Conservation (phyloP, 2,888 invertebrate genomes). For the Isotomurus palustris region DNA sequence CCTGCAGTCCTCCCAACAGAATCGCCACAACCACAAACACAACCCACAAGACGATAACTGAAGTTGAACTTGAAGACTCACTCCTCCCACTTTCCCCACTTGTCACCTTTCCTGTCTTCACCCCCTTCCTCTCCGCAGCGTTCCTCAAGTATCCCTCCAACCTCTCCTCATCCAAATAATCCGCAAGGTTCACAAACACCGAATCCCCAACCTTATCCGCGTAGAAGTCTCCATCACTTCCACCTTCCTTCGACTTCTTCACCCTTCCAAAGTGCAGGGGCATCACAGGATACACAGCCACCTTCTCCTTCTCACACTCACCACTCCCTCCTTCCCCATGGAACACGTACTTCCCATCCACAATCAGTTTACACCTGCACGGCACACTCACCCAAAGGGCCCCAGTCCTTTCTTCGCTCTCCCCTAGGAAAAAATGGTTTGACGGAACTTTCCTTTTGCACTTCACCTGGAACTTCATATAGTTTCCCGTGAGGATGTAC, state of each 20-base stretch:
- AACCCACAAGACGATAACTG: conserved; percentile 13
- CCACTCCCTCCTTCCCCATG: conserved; percentile 16
- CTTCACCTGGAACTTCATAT: background rate
- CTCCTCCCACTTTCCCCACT: conserved; percentile 4
- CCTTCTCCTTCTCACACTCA: background rate
- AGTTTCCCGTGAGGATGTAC: conserved; percentile 15
- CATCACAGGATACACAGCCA: conserved; percentile 14
- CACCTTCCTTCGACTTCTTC: background rate
- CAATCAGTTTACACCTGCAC: conserved; percentile 14
- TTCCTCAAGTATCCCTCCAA: conserved; percentile 15
- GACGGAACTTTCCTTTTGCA: background rate
- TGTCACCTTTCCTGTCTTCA: conserved; percentile 3
- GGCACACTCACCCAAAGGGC: conserved; percentile 19
- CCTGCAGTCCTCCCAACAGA: conserved; percentile 20
- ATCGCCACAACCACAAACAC: conserved; percentile 16
- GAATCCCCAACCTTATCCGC: conserved; percentile 14
- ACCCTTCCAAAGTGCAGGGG: conserved; percentile 23
- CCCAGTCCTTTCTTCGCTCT: conserved; percentile 1
- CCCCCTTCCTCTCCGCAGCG: background rate
- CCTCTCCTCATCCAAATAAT: conserved; percentile 19
- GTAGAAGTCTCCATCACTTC: conserved; percentile 11
- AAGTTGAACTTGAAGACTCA: conserved; percentile 17
- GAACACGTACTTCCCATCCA: conserved; percentile 5
- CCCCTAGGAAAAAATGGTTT: too few relatives aligned
- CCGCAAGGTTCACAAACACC: conserved; percentile 21